Conservation (phyloP, 2,888 invertebrate genomes). For the Eudemis profundana region DNA sequence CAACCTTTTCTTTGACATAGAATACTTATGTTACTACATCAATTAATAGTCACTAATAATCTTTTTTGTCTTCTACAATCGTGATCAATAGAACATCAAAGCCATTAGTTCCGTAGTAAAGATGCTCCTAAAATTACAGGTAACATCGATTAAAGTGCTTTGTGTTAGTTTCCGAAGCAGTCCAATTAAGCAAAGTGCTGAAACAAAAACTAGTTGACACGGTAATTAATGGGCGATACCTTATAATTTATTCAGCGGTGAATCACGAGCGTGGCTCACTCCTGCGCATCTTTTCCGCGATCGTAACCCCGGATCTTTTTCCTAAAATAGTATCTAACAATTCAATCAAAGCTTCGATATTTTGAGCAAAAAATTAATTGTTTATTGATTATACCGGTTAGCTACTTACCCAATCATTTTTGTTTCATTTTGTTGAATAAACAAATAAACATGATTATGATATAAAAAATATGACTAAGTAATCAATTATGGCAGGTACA, state of each 20-base stretch:
- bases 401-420: slow-evolving; percentile 25
- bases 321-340: slow-evolving; percentile 48
- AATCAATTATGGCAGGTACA: not conserved
- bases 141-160: slow-evolving; percentile 23
- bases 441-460: slow-evolving; percentile 40
- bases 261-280: slow-evolving; percentile 53
- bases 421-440: slow-evolving; percentile 36
- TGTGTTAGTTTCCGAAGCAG: slow-evolving; percentile 49
- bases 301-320: slow-evolving; percentile 64
- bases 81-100: slow-evolving; percentile 49
- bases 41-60: not conserved
- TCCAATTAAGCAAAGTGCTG: slow-evolving; percentile 51
- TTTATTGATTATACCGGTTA: slow-evolving; percentile 34
- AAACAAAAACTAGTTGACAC: slow-evolving; percentile 61
- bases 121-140: slow-evolving; percentile 6
- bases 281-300: slow-evolving; percentile 75
- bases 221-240: slow-evolving; percentile 55
- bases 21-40: not conserved
- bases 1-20: not conserved
- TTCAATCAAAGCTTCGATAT: slow-evolving; percentile 57
- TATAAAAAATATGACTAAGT: slow-evolving; percentile 30
- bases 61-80: slow-evolving; percentile 44
- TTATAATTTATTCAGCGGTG: slow-evolving; percentile 48
- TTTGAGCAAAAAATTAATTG: slow-evolving; percentile 44
- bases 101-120: slow-evolving; percentile 30